Evolutionary conservation across 2,888 invertebrate genomes (phyloP), one percentile per base, ranked within the genome.

Genomic region (Mythimna lalbum): DNA sequence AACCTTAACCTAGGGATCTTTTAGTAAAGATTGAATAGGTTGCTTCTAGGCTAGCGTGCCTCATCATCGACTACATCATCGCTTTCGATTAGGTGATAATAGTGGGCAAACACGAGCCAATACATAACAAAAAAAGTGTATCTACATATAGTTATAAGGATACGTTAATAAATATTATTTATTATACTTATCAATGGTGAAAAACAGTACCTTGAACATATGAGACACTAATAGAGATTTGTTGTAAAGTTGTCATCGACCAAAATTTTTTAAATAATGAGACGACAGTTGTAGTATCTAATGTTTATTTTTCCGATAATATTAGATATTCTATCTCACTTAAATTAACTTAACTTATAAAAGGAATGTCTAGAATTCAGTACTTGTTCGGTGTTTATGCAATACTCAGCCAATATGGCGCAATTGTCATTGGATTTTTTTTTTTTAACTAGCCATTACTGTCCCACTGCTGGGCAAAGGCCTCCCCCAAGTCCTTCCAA

Each of bases 281-380:
- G 19, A 31, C 21, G 19, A 31, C 21, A 21, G 12, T 19, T 52
- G 19, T 10, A 52, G 0, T 23, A 52, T 67, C 7, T 65, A 23
- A 14, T 12, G 9, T 31, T 2, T 1, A 33, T 53, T 53, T 36
- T 14, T 19, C 10, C 1, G 52, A 72, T 23, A 9, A 23, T 23
- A 19, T 19, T 47, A 50, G 14, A n/a, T 3, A 69, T 21, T 19
- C 36, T 2, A 47, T 80, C 33, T 86, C 87, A 36, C 73, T 84
- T 53, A 90, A 87, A 85, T 93, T 93, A 3, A 92, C 92, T 92
- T 21, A 94, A 92, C 92, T 92, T 21, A 94, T 33, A 57, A 57
- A 21, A 36, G 57, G 57, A 36, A 57, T 21, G 36, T 57, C 21
- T 57, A 36, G 14, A 57, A 36, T 2, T 56, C n/a, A 56, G n/a